These are phyloP conservation scores for Corythoichthys haematopterus DNA, from an alignment of 2,113 vertebrate genomes.

Conservation along the genomic window DNA sequence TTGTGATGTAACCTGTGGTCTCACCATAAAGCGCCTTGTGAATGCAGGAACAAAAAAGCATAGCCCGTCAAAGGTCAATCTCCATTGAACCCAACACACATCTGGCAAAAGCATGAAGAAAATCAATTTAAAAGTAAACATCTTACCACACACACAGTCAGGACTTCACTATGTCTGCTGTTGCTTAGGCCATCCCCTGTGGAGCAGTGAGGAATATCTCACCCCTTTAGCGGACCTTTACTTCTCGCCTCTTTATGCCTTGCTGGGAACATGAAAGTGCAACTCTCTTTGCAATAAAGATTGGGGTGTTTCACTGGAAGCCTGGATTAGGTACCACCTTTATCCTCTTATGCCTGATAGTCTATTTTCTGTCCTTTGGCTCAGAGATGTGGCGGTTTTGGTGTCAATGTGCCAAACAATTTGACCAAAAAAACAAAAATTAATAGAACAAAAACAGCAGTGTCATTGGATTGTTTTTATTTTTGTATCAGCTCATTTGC, in stretches of 20 bases:
- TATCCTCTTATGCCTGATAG: constrained; percentile 39
- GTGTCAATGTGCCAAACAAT: not conserved
- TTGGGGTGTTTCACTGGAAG: constrained; percentile 51
- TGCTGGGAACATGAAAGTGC: constrained; percentile 59
- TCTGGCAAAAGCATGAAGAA: constrained; percentile 35
- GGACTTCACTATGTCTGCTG: constrained; percentile 20
- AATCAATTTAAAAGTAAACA: constrained; percentile 33
- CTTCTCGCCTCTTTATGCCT: constrained; percentile 48
- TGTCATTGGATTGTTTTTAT: too few relatives aligned
- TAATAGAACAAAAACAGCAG: too few relatives aligned
- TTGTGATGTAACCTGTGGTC: constrained; percentile 13
- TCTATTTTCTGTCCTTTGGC: constrained; percentile 58
- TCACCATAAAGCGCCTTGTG: constrained; percentile 21
- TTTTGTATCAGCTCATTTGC: too few relatives aligned
- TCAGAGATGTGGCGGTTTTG: constrained; percentile 1
- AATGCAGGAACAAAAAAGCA: constrained; percentile 15
- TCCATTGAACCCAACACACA: constrained; percentile 22
- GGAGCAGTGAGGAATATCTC: constrained; percentile 32
- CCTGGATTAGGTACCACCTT: constrained; percentile 50
- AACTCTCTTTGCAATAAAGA: constrained; percentile 41
- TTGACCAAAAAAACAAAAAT: not conserved
- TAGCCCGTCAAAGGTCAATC: constrained; percentile 27
- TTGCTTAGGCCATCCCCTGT: constrained; percentile 19
- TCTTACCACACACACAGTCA: constrained; percentile 13
- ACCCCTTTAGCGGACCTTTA: constrained; percentile 20